Evolutionary conservation across 2,888 invertebrate species (phyloP), one percentile per base, ranked within the genome.

Genomic region (Caenorhabditis sulstoni): DNA sequence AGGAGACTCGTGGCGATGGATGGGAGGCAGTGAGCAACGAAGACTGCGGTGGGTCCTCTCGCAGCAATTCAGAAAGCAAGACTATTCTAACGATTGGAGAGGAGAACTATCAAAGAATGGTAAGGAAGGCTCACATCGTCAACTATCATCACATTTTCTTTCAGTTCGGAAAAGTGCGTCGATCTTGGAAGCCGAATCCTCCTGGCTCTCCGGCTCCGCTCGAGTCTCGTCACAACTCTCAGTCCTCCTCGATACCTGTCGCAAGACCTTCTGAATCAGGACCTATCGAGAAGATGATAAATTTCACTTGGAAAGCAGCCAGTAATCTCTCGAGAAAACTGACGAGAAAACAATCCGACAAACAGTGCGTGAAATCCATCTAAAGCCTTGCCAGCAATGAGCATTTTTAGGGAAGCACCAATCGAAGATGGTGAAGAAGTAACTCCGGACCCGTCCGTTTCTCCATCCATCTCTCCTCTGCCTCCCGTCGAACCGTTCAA

Each of bases 201-300:
- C 71, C 62, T 0, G 18, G 0, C 7, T 71, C 71, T 3, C 71
- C 71, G 23, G 47, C 47, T 9, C 57, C 62, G 3, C 14, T 57
- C 11, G 71, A 71, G 22, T 71, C 71, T n/a, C 62, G 71, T 9
- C 71, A 71, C 61, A 71, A 71, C 44, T 71, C 71, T 11, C n/a
- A 57, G 5, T 64, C 62, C 3, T 62, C 64, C 0, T 18, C 44
- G 5, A 53, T n/a, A 5, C 39, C 45, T 11, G 35, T 20, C 16
- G 18, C 41, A 3, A 20, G 18, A 29, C 71, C 55, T 14, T 64
- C 71, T 0, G 71, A 71, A 22, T 64, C 71, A 9, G 71, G 71
- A 8, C 49, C 71, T 0, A 64, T 71, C 11, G 71, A 71, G 20
- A 71, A 71, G n/a, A 62, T 71, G 62, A 57, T 71, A 47, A 71